phyloP scores from a whole-genome alignment of 2,888 invertebrate genomes.

The Tipula confusa region DNA sequence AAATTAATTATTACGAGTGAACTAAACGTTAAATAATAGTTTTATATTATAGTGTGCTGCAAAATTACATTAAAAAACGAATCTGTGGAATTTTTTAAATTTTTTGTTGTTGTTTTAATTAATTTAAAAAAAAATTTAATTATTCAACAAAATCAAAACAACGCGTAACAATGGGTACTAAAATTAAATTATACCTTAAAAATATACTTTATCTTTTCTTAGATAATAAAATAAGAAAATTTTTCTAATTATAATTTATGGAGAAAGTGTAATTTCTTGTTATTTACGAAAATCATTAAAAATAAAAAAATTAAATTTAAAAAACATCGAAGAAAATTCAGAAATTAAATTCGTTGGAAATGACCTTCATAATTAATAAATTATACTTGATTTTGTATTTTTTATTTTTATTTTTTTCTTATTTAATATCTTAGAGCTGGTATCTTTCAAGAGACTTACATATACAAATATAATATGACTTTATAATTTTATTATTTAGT shows the following conservation, averaged over 20 bases:
- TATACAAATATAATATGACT: neutral
- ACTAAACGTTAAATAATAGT: neutral
- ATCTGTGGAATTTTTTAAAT: neutral
- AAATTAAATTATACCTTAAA: neutral
- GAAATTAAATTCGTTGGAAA: neutral
- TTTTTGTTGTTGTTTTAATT: neutral
- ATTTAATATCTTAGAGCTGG: neutral
- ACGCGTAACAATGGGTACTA: slow-evolving; percentile 7
- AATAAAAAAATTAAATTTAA: neutral
- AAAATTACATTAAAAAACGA: neutral
- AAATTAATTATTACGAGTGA: neutral
- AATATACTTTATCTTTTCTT: neutral
- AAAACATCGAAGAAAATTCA: neutral
- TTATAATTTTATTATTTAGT: neutral
- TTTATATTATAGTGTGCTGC: neutral
- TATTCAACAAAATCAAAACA: neutral
- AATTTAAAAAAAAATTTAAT: neutral
- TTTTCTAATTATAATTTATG: neutral
- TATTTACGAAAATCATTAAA: neutral
- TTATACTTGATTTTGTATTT: neutral
- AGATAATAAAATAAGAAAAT: slow-evolving; percentile 9
- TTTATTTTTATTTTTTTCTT: too few relatives aligned
- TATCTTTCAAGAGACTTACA: neutral
- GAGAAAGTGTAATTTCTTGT: neutral
- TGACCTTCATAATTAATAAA: slow-evolving; percentile 12